Conservation (phyloP, 2,888 invertebrate species). For the Timema podura region DNA sequence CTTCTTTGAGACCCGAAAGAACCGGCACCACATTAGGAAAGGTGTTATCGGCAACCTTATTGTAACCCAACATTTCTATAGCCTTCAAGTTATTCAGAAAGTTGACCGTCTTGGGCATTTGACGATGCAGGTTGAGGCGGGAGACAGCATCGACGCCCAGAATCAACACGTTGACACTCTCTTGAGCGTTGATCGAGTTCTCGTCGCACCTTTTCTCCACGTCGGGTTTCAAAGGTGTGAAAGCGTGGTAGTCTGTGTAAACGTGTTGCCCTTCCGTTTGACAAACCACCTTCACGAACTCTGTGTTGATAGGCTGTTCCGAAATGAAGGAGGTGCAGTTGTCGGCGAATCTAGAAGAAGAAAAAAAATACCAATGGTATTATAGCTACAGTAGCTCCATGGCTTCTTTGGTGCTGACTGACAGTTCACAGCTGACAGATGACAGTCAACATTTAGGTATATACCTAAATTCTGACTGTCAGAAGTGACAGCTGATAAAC, state of each 20-base stretch:
- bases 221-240: constrained; percentile 46
- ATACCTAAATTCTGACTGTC: too few species aligned
- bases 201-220: constrained; percentile 20
- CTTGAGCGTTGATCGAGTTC: background rate
- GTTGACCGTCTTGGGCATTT: constrained; percentile 68
- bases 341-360: constrained; percentile 43
- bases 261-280: constrained; percentile 47
- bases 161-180: constrained; percentile 62
- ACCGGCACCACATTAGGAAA: constrained; percentile 85
- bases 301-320: constrained; percentile 49
- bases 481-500: too few species aligned
- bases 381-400: too few species aligned
- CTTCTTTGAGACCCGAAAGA: constrained; percentile 64
- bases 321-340: constrained; percentile 48
- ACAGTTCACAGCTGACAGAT: too few species aligned
- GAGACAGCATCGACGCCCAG: constrained; percentile 85
- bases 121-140: constrained; percentile 76
- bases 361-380: background rate
- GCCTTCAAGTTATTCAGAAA: constrained; percentile 60
- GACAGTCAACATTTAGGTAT: too few species aligned
- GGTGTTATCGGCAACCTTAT: constrained; percentile 92
- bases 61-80: constrained; percentile 81
- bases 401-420: too few species aligned
- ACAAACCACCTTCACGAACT: constrained; percentile 68
- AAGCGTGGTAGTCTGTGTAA: constrained; percentile 66